phyloP scores from a whole-genome alignment of 2,888 invertebrate species.

The Melolontha melolontha region DNA sequence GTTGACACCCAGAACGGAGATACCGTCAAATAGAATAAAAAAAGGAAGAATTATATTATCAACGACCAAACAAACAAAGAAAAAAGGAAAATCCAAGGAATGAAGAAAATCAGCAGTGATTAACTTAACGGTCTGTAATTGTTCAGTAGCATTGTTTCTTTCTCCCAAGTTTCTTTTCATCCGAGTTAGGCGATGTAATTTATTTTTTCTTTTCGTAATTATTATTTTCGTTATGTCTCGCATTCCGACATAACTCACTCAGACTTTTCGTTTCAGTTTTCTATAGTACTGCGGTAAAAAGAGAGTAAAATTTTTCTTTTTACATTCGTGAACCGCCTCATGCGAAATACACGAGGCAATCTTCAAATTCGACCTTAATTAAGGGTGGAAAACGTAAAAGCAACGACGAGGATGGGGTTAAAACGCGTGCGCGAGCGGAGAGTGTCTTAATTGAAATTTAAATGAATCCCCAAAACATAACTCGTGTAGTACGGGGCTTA shows the following conservation, averaged over 20 bases:
- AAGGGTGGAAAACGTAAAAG: conserved; percentile 16
- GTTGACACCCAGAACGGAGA: too few relatives aligned
- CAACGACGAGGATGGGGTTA: too few relatives aligned
- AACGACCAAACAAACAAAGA: too few relatives aligned
- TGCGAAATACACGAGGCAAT: conserved; percentile 12
- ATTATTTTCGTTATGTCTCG: neutral
- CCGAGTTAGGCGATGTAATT: too few relatives aligned
- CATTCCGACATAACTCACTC: conserved; percentile 1
- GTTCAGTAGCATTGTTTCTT: too few relatives aligned
- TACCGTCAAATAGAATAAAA: too few relatives aligned
- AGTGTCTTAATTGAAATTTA: conserved; percentile 40
- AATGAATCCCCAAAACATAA: conserved; percentile 31
- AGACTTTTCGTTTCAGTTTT: conserved; percentile 6
- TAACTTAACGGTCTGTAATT: too few relatives aligned
- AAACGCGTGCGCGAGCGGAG: conserved; percentile 5
- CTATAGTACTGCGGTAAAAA: conserved; percentile 3
- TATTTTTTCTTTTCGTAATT: too few relatives aligned
- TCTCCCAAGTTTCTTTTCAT: too few relatives aligned
- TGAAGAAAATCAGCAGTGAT: too few relatives aligned
- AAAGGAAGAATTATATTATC: too few relatives aligned
- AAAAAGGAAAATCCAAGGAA: too few relatives aligned
- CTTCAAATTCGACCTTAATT: conserved; percentile 37
- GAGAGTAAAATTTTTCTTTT: conserved; percentile 9
- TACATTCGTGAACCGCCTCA: neutral
- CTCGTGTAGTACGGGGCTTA: conserved; percentile 9